Percentiles rank a stretch among this genome's conserved stretches.
Evolutionary conservation across 2,888 invertebrate species (phyloP).

Genomic region (Trilocha varians): DNA sequence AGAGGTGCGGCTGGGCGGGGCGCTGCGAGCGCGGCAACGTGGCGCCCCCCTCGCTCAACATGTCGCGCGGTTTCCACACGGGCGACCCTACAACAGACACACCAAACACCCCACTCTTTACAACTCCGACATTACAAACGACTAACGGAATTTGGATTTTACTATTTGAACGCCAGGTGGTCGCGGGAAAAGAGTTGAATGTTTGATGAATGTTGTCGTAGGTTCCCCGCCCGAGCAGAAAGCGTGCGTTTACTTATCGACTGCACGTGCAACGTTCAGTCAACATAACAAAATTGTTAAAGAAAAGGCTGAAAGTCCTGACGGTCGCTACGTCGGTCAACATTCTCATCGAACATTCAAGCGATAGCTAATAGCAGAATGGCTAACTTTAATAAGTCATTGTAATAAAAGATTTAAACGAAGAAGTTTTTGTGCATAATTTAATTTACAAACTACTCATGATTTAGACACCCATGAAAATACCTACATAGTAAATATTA

Average conservation of each 20-base stretch:
- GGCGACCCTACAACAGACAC: constrained; percentile 95
- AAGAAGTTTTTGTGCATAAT: no score
- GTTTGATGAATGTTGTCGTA: constrained; percentile 71
- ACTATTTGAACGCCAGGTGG: constrained; percentile 43
- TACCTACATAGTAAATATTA: neutral
- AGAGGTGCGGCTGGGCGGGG: constrained; percentile 61
- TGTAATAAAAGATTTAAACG: constrained; percentile 23
- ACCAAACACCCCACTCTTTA: constrained; percentile 75
- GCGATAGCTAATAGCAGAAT: constrained; percentile 18
- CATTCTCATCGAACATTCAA: constrained; percentile 72
- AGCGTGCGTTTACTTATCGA: constrained; percentile 22
- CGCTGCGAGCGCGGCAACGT: constrained; percentile 64
- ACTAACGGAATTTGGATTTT: constrained; percentile 42
- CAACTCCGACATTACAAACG: constrained; percentile 29
- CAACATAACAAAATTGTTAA: constrained; percentile 11
- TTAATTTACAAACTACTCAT: constrained; percentile 22
- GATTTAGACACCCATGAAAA: constrained; percentile 13
- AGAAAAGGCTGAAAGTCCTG: constrained; percentile 16
- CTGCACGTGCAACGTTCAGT: constrained; percentile 14
- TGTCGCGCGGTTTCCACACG: constrained; percentile 98
- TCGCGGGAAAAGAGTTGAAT: constrained; percentile 70
- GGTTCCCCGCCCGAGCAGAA: constrained; percentile 31
- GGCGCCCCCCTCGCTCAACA: constrained; percentile 72
- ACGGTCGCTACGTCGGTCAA: constrained; percentile 37
- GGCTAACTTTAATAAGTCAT: neutral